Evolutionary conservation across 2,113 vertebrate species (phyloP).

Genomic region (Montifringilla adamsi): DNA sequence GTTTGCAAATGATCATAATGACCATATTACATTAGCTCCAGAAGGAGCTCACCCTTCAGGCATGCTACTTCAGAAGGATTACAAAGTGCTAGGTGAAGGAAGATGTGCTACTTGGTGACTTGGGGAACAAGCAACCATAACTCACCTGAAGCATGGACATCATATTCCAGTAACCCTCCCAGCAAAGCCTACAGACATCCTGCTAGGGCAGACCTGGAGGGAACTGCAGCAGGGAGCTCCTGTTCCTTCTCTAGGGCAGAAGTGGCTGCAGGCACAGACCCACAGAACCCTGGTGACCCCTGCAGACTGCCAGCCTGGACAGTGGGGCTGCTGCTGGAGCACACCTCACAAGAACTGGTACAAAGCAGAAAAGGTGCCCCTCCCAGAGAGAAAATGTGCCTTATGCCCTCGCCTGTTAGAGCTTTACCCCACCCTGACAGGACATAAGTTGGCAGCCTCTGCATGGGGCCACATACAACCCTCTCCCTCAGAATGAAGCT

Average conservation of each 20-base stretch:
- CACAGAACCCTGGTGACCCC: background rate
- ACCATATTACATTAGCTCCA: background rate
- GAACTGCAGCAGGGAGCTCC: background rate
- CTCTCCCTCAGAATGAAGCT: background rate
- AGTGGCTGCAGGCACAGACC: background rate
- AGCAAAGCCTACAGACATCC: background rate
- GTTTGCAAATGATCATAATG: background rate
- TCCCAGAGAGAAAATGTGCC: background rate
- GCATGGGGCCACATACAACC: rapidly evolving
- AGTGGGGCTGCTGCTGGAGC: background rate
- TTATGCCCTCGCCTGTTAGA: background rate
- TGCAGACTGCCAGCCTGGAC: background rate
- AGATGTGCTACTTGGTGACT: background rate
- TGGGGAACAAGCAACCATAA: background rate
- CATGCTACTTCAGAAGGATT: background rate
- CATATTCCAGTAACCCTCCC: background rate
- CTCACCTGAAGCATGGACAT: background rate
- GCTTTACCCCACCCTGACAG: background rate
- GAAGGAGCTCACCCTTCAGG: background rate
- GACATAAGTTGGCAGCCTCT: background rate
- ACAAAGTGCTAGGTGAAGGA: background rate
- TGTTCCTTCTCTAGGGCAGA: background rate
- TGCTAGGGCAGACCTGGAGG: background rate
- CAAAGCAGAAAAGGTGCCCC: background rate
- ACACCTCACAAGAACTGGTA: background rate